phyloP scores from a whole-genome alignment of 30 jellyfish, hydroid and myxozoan species.

The Aurelia sp. region DNA sequence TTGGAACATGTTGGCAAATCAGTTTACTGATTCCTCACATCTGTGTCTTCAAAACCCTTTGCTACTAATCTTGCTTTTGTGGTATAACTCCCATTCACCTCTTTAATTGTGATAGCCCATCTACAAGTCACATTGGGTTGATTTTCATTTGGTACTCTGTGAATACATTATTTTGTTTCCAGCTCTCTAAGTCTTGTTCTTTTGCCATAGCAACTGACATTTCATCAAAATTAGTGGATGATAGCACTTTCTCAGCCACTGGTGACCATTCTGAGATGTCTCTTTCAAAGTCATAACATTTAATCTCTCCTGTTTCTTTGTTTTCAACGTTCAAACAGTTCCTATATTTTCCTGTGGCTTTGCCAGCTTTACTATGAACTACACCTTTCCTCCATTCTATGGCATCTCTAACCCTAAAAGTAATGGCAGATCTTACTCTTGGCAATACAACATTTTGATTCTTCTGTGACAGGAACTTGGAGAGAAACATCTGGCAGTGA shows the following conservation, averaged over 20 bases:
- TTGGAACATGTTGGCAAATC: slow-evolving; percentile 49
- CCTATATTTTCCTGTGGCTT: slow-evolving; percentile 15
- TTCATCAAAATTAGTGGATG: neutral
- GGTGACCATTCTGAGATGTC: too few species aligned
- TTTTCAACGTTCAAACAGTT: too few species aligned
- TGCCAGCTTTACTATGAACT: slow-evolving; percentile 59
- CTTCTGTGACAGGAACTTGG: too few species aligned
- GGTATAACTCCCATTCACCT: neutral
- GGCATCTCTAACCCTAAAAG: slow-evolving; percentile 30
- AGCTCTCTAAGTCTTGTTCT: slow-evolving; percentile 20
- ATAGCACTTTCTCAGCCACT: neutral
- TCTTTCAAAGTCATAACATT: too few species aligned
- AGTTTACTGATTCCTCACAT: slow-evolving; percentile 15
- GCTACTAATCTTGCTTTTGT: slow-evolving; percentile 52
- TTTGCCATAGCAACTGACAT: slow-evolving; percentile 12
- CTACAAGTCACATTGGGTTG: slow-evolving; percentile 16
- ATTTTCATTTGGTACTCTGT: slow-evolving; percentile 37
- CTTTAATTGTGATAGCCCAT: slow-evolving; percentile 27
- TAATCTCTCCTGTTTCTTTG: too few species aligned
- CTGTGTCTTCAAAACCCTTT: slow-evolving; percentile 48
- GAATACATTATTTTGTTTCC: slow-evolving; percentile 29
- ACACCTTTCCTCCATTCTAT: slow-evolving; percentile 42
- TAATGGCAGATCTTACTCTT: slow-evolving; percentile 16
- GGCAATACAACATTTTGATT: too few species aligned
- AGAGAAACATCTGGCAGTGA: too few species aligned